phyloP scores from a whole-genome alignment of 1,140 invertebrate genomes.

The Procambarus clarkii region DNA sequence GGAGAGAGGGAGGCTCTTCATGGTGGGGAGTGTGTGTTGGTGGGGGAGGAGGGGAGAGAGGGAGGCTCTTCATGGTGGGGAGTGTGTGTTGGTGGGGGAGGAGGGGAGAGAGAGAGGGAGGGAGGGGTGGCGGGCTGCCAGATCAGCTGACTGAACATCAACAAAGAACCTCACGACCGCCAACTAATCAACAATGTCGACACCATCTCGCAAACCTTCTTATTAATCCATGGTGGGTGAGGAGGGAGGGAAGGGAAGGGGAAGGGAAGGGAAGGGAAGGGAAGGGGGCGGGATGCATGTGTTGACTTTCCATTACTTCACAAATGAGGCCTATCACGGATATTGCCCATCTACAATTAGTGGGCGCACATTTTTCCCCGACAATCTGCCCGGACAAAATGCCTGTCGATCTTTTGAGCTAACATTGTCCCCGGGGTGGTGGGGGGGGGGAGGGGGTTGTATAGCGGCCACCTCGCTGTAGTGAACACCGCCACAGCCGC shows the following conservation, averaged over 20 bases:
- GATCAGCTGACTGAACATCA: neutral
- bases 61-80: too few species aligned
- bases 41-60: too few species aligned
- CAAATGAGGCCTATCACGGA: constrained; percentile 43
- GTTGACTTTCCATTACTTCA: constrained; percentile 37
- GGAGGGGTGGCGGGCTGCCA: too few species aligned
- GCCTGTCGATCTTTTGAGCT: neutral
- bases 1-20: too few species aligned
- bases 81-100: neutral
- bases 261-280: neutral
- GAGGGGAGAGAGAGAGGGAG: neutral
- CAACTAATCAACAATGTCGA: neutral
- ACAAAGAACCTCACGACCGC: neutral
- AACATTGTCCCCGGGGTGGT: too few species aligned
- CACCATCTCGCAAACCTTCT: neutral
- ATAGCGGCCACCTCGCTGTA: neutral
- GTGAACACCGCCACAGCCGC: neutral
- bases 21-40: too few species aligned
- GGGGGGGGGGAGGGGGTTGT: too few species aligned
- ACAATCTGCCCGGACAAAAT: neutral
- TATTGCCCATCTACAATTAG: constrained; percentile 35
- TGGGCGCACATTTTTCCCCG: neutral
- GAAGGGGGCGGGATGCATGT: neutral
- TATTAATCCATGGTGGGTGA: constrained; percentile 5
- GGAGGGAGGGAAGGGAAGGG: too few species aligned